Percentiles rank a stretch among this genome's conserved stretches.
These are phyloP conservation scores for Xenus cinereus DNA, from an alignment of 2,113 vertebrate genomes.

Conservation along the genomic window DNA sequence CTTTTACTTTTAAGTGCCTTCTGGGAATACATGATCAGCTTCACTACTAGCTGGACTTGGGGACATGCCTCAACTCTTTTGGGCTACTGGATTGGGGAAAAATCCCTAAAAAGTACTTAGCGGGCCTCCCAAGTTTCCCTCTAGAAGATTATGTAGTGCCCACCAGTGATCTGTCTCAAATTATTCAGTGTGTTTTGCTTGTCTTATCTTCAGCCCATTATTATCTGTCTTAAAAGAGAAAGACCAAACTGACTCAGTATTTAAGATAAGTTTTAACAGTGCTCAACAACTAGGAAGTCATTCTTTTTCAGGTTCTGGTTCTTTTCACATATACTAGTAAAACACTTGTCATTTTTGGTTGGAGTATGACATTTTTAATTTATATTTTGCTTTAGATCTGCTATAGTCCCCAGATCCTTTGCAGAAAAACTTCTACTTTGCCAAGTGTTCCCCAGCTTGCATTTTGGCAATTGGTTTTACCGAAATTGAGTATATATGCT, in stretches of 20 bases:
- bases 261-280: not conserved
- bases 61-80: not conserved
- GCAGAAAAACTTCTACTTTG: not conserved
- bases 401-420: not conserved
- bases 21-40: not conserved
- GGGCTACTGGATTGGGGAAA: not conserved
- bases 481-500: not conserved
- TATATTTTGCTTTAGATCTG: not conserved
- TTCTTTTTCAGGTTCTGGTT: not conserved
- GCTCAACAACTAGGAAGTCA: not conserved
- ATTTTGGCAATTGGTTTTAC: not conserved
- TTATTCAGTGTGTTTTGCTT: not conserved
- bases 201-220: not conserved
- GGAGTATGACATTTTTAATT: not conserved
- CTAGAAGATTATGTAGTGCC: not conserved
- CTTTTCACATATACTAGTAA: not conserved
- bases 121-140: fast-evolving
- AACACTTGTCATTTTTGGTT: fast-evolving
- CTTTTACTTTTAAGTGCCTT: not conserved
- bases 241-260: not conserved
- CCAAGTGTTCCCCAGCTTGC: not conserved
- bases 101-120: not conserved
- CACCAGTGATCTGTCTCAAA: not conserved
- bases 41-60: not conserved
- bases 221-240: not conserved